phyloP scores from a whole-genome alignment of 2,888 invertebrate species.

The Cataglyphis livida region DNA sequence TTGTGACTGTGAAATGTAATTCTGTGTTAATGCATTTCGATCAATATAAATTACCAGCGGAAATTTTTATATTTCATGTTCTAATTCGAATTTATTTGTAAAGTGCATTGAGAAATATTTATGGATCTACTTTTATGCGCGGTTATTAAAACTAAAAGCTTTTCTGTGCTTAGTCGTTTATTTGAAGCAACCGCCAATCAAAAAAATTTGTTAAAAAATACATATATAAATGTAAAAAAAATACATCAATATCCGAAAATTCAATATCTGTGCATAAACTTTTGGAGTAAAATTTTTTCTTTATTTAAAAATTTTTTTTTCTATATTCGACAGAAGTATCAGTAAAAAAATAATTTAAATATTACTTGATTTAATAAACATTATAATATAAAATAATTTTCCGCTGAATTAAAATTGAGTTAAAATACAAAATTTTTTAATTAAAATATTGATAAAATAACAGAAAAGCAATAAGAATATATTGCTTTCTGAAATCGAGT shows the following conservation, averaged over 20 bases:
- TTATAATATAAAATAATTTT: background rate
- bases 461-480: background rate
- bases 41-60: background rate
- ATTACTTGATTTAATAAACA: background rate
- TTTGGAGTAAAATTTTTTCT: background rate
- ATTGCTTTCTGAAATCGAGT: background rate
- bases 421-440: background rate
- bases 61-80: background rate
- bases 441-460: constrained; percentile 1
- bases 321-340: background rate
- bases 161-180: constrained; percentile 5
- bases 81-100: background rate
- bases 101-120: constrained; percentile 8
- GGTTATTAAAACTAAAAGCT: constrained; percentile 21
- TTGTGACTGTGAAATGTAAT: background rate
- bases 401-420: constrained; percentile 8
- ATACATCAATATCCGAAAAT: background rate
- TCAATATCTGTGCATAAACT: constrained; percentile 13
- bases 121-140: background rate
- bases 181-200: background rate
- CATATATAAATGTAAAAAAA: background rate
- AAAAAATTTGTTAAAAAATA: constrained; percentile 1
- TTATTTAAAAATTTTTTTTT: background rate
- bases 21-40: background rate
- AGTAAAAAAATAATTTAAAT: constrained; percentile 1